Conservation (phyloP, 2,888 invertebrate species). For the Synanthedon tipuliformis region DNA sequence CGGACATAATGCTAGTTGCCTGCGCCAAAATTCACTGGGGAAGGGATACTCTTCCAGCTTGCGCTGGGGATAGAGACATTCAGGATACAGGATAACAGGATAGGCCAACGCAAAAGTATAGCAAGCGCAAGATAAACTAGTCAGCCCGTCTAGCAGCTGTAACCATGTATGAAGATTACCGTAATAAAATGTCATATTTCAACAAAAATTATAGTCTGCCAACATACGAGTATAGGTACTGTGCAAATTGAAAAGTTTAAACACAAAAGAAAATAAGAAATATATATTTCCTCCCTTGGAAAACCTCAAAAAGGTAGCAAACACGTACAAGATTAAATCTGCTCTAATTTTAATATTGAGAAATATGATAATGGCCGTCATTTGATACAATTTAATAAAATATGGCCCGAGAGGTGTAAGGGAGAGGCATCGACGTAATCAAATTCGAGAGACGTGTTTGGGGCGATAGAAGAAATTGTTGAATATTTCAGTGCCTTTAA, state of each 20-base stretch:
- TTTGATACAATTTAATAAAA: slow-evolving; percentile 21
- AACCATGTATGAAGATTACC: too few species aligned
- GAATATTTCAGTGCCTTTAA: slow-evolving; percentile 3
- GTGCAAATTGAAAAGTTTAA: background rate
- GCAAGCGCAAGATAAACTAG: too few species aligned
- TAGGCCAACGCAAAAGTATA: too few species aligned
- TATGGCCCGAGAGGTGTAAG: slow-evolving; percentile 2
- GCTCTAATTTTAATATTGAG: slow-evolving; percentile 24
- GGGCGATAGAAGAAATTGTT: slow-evolving; percentile 1
- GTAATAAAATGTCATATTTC: too few species aligned
- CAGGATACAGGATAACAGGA: too few species aligned
- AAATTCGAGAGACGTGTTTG: background rate
- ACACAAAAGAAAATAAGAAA: background rate
- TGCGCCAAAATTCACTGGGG: too few species aligned
- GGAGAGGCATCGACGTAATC: slow-evolving; percentile 1
- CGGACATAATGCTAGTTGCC: too few species aligned
- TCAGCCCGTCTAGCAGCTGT: too few species aligned
- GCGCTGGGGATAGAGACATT: too few species aligned
- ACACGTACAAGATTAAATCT: slow-evolving; percentile 10
- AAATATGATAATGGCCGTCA: slow-evolving; percentile 14
- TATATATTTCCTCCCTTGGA: background rate
- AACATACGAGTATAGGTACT: too few species aligned
- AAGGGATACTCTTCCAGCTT: too few species aligned
- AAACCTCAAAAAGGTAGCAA: background rate
- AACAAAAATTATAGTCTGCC: too few species aligned